Evolutionary conservation across 2,888 invertebrate genomes (phyloP), one percentile per base, ranked within the genome.

Genomic region (Callinectes sapidus): DNA sequence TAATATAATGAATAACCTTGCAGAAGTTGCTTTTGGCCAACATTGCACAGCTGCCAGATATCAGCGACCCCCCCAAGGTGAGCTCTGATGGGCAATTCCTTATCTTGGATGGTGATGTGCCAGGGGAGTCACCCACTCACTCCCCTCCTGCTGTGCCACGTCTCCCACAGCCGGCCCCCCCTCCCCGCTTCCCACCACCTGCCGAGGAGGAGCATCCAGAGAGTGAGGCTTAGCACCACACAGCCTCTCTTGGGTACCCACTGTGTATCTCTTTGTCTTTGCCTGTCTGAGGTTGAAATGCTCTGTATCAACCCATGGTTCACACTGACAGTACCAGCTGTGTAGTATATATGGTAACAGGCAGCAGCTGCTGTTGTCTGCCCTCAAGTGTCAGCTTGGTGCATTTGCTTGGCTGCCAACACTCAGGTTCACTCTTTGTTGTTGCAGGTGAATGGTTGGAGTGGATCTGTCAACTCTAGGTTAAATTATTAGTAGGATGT

Each of bases 11-110:
- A 10, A 6, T 71, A 6, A n/a, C 16, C 71, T 81, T 66, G 14
- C 91, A 93, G 91, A 91, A 42, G 66, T 91, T 94, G 23, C 87
- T 94, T 16, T 90, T 94, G 16, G 93, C 87, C 85, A 94, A 94
- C 90, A 94, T 94, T 77, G 94, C 94, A 1, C 92, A 94, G 77
- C 94, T 94, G 39, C 93, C 93, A 18, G 92, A 93, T 89, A 93
- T 85, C 39, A 92, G 94, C 42, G 92, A 89, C 13, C 92, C 92
- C 28, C 94, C 94, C 10, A 91, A 92, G 32, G 90, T 93, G 39
- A 93, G 93, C 61, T 86, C 93, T 39, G 93, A 93, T 66, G 93
- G 93, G 2, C 93, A 93, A 77, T 93, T 93, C 90, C 91, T 93
- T 6, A 90, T 93, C 39, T 54, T 93, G 66, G 93, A 93, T 42